phyloP scores from a whole-genome alignment of 2,888 invertebrate species.

The Eupsilia transversa region DNA sequence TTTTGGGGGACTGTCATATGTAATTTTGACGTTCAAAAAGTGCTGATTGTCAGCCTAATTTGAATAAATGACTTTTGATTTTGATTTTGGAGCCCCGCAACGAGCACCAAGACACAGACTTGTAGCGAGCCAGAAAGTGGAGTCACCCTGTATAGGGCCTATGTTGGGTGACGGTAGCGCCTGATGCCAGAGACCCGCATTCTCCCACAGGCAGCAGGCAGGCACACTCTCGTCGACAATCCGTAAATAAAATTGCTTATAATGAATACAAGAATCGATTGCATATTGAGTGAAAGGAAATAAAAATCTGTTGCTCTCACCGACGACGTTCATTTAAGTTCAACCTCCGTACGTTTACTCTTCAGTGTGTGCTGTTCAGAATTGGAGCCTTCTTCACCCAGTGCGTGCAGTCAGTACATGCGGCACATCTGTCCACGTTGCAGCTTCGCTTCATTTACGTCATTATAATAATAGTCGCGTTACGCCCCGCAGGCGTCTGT shows the following conservation, averaged over 20 bases:
- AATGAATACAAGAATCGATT: background rate
- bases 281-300: background rate
- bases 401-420: background rate
- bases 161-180: too few species aligned
- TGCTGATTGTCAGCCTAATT: too few species aligned
- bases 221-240: too few species aligned
- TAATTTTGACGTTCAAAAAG: too few species aligned
- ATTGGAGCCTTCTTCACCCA: background rate
- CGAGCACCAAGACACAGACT: too few species aligned
- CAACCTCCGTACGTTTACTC: background rate
- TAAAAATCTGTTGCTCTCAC: background rate
- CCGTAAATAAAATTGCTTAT: background rate
- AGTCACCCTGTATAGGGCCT: too few species aligned
- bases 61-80: too few species aligned
- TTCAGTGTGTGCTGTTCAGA: background rate
- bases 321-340: background rate
- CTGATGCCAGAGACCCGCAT: too few species aligned
- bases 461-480: slow-evolving; percentile 27
- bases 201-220: too few species aligned
- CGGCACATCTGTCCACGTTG: background rate
- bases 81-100: too few species aligned
- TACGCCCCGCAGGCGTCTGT: slow-evolving; percentile 9
- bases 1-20: too few species aligned
- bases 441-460: slow-evolving; percentile 25
- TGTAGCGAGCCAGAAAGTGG: too few species aligned